phyloP scores from a whole-genome alignment of 1,140 invertebrate species.

The Drosophila quadrilineata region DNA sequence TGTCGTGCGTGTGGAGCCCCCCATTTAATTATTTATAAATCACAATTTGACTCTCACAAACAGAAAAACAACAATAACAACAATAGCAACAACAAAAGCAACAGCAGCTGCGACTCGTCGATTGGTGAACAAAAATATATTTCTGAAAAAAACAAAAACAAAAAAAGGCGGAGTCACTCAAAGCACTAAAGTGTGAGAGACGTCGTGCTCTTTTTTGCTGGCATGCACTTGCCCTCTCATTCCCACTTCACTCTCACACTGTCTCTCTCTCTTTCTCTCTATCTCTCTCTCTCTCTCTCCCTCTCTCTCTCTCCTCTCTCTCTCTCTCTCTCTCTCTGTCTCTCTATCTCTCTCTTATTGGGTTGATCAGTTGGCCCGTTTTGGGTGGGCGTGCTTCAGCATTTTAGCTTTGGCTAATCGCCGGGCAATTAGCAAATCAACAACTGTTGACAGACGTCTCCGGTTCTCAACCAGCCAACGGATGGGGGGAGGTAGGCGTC shows the following conservation, averaged over 20 bases:
- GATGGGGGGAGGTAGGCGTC: not conserved
- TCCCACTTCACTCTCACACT: not conserved
- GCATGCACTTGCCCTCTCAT: not conserved
- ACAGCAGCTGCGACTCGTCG: slow-evolving; percentile 1
- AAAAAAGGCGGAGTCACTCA: slow-evolving; percentile 38
- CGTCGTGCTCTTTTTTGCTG: too few relatives aligned
- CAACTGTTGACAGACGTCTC: slow-evolving; percentile 58
- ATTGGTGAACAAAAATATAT: slow-evolving; percentile 32
- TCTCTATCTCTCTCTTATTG: not conserved
- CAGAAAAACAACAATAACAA: slow-evolving; percentile 7
- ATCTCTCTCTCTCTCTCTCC: not conserved
- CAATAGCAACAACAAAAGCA: slow-evolving; percentile 1
- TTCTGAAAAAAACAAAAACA: too few relatives aligned
- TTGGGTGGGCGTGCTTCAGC: slow-evolving; percentile 21
- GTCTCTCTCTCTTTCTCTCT: not conserved
- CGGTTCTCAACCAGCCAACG: not conserved
- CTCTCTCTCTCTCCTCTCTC: not conserved
- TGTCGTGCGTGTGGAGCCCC: slow-evolving; percentile 17
- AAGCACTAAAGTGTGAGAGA: too few relatives aligned
- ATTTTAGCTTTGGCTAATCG: slow-evolving; percentile 48
- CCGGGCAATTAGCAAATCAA: slow-evolving; percentile 71
- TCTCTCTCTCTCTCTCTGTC: not conserved
- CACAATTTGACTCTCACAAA: slow-evolving; percentile 32
- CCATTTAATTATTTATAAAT: slow-evolving; percentile 54
- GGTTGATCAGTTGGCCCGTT: slow-evolving; percentile 9